Evolutionary conservation across 2,888 invertebrate species (phyloP).

Genomic region (Aphidius colemani): DNA sequence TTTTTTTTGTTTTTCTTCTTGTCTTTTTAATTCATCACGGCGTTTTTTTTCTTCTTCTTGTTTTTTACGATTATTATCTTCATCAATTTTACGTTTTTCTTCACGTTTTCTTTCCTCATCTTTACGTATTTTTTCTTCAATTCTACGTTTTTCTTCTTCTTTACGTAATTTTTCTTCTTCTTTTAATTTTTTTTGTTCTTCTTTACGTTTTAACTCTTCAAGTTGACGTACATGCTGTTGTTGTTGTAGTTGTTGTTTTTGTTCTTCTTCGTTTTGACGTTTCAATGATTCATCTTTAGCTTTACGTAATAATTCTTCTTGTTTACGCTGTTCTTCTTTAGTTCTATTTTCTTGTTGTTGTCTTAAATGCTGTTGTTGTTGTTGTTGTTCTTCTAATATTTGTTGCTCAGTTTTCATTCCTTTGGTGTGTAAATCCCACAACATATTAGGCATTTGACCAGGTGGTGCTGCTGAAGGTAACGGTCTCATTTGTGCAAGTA

Average conservation of each 20-base stretch:
- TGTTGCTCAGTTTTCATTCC: constrained; percentile 63
- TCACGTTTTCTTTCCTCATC: constrained; percentile 62
- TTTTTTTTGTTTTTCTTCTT: constrained; percentile 59
- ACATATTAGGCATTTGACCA: constrained; percentile 53
- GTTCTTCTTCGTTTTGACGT: constrained; percentile 50
- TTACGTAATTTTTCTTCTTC: constrained; percentile 63
- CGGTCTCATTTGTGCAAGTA: constrained; percentile 55
- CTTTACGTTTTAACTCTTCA: constrained; percentile 59
- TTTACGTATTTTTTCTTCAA: constrained; percentile 63
- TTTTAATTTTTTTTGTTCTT: constrained; percentile 62
- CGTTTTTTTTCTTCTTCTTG: constrained; percentile 60
- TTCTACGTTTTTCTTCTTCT: constrained; percentile 63
- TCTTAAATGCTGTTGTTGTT: constrained; percentile 49
- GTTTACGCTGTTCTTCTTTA: constrained; percentile 60
- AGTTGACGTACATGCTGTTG: constrained; percentile 48
- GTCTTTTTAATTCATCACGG: constrained; percentile 55
- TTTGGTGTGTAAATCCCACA: constrained; percentile 58
- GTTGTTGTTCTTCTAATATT: constrained; percentile 55
- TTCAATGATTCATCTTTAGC: constrained; percentile 47
- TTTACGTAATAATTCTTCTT: constrained; percentile 60
- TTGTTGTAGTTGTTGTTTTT: constrained; percentile 36
- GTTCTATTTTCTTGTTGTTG: constrained; percentile 59
- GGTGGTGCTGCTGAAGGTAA: constrained; percentile 54
- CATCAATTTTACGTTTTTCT: constrained; percentile 62
- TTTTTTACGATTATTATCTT: constrained; percentile 55